Conservation (phyloP, 2,113 vertebrate genomes). For the Erpornis zantholeuca region DNA sequence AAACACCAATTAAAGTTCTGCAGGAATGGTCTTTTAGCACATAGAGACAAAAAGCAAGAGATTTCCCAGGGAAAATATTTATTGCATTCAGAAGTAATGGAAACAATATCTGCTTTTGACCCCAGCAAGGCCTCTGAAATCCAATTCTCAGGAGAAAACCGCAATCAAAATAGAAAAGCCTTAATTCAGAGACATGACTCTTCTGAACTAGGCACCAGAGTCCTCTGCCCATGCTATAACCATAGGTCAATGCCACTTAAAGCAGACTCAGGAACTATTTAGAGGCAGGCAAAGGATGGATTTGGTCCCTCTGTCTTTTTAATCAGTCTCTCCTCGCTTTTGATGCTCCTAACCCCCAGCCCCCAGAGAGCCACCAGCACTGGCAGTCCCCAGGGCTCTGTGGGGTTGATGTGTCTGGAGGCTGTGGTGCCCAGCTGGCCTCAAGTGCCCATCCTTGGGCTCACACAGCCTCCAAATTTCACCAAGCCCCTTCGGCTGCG, state of each 20-base stretch:
- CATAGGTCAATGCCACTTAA: conserved; percentile 52
- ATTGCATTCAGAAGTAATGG: neutral
- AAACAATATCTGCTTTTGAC: neutral
- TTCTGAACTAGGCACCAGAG: conserved; percentile 30
- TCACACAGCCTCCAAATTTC: neutral
- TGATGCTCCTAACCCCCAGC: neutral
- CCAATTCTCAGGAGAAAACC: neutral
- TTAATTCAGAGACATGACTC: conserved; percentile 34
- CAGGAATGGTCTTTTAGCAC: neutral
- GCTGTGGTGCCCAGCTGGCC: neutral
- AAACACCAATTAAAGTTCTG: neutral
- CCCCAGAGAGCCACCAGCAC: neutral
- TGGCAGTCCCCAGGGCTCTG: rapidly evolving
- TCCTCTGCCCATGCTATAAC: neutral
- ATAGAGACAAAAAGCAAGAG: neutral
- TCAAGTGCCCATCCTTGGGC: rapidly evolving
- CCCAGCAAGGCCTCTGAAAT: neutral
- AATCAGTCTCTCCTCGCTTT: neutral
- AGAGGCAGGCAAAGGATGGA: neutral
- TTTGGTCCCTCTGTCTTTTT: conserved; percentile 21
- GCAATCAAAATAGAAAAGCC: conserved; percentile 2
- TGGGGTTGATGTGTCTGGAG: neutral
- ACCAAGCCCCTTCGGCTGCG: neutral
- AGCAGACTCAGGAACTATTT: conserved; percentile 24
- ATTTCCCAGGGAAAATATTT: neutral